A percentile compares a stretch with the other conserved stretches of the same genome.
phyloP scores from a whole-genome alignment of 2,797 vertebrate genomes.

The Linurgus olivaceus region DNA sequence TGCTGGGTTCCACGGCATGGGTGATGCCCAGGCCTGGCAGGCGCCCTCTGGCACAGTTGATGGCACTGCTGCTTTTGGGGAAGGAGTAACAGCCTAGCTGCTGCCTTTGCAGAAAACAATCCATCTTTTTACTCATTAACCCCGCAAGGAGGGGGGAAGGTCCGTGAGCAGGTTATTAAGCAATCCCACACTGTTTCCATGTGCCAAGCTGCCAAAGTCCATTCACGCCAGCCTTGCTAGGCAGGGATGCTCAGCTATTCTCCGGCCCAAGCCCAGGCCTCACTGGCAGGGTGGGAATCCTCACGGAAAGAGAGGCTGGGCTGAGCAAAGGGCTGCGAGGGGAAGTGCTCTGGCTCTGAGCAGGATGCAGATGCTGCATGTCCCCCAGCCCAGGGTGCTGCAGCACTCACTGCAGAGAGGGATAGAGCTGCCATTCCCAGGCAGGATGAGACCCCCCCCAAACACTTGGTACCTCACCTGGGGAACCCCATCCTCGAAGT shows the following conservation, averaged over 20 bases:
- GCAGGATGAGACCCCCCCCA: not conserved
- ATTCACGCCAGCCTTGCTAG: accelerated
- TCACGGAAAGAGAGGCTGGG: not conserved
- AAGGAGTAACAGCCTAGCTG: not conserved
- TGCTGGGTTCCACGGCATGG: accelerated
- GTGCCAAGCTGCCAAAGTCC: not conserved
- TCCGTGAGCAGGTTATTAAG: not conserved
- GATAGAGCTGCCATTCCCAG: not conserved
- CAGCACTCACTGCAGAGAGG: not conserved
- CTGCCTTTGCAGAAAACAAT: not conserved
- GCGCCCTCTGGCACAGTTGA: not conserved
- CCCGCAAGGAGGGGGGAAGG: not conserved
- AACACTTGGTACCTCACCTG: not conserved
- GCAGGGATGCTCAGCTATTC: not conserved
- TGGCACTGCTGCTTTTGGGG: not conserved
- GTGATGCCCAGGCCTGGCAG: not conserved
- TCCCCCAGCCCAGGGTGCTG: accelerated
- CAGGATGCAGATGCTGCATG: not conserved
- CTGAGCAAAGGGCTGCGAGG: not conserved
- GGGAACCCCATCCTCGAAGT: not conserved
- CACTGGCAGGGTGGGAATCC: not conserved
- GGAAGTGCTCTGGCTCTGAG: not conserved
- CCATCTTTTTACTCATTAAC: constrained; percentile 35
- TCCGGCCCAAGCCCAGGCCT: not conserved
- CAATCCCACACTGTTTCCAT: not conserved